Conservation (phyloP, 2,797 vertebrate genomes). For the Pteronotus mesoamericanus region DNA sequence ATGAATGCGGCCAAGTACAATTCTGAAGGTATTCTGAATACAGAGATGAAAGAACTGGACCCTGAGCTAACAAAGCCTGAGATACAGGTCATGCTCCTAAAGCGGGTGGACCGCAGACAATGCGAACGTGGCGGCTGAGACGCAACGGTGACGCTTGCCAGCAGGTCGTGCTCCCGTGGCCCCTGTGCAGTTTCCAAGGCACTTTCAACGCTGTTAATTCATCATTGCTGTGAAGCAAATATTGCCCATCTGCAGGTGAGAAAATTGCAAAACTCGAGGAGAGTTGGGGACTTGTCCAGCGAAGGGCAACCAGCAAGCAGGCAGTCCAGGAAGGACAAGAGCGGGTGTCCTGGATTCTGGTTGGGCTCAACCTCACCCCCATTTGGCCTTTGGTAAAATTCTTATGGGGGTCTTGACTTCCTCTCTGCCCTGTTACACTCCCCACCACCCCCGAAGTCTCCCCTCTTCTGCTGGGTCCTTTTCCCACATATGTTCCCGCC, state of each 20-base stretch:
- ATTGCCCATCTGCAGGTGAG: background rate
- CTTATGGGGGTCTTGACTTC: background rate
- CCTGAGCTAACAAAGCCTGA: background rate
- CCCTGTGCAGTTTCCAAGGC: background rate
- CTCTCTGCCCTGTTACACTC: background rate
- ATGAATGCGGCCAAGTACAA: background rate
- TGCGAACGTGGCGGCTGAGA: background rate
- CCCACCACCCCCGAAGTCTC: background rate
- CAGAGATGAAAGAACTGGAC: background rate
- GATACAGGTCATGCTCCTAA: rapidly evolving
- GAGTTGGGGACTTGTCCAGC: background rate
- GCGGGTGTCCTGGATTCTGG: background rate
- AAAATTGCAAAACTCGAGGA: background rate
- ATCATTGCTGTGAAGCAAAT: background rate
- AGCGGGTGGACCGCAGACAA: background rate
- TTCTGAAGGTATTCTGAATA: background rate
- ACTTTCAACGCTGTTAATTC: background rate
- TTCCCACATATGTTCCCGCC: background rate
- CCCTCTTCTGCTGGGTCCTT: background rate
- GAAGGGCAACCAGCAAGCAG: background rate
- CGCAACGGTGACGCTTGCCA: background rate
- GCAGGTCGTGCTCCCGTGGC: background rate
- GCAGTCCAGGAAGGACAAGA: background rate
- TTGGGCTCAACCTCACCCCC: background rate
- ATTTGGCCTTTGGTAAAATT: background rate